A percentile compares a stretch with the other conserved stretches of the same genome.
Conservation (phyloP, 35 echinoderm and acorn worm genomes). For the Lytechinus pictus region DNA sequence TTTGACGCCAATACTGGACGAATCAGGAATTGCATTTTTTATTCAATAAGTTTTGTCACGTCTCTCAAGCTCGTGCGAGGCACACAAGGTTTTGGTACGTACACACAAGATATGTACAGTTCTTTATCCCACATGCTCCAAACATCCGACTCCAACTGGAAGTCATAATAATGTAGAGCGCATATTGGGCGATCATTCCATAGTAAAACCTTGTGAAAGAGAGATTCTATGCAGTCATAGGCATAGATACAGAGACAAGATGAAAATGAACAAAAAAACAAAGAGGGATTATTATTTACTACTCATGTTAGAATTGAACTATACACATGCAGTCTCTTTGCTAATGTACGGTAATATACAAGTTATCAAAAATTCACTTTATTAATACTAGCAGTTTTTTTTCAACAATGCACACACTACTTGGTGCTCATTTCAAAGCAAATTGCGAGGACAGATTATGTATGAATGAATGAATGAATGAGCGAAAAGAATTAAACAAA, state of each 20-base stretch:
- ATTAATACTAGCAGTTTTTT: background rate
- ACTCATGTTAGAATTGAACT: background rate
- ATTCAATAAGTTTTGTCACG: constrained; percentile 48
- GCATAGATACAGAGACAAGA: constrained; percentile 21
- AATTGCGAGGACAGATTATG: constrained; percentile 2
- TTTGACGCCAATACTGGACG: constrained; percentile 54
- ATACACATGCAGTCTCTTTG: constrained; percentile 39
- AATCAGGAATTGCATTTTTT: constrained; percentile 58
- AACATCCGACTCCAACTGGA: background rate
- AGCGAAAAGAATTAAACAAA: background rate
- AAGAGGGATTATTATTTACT: background rate
- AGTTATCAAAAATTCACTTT: background rate
- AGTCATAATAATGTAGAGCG: constrained; percentile 44
- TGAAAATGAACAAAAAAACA: background rate
- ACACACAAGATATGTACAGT: constrained; percentile 52
- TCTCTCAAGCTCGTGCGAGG: constrained; percentile 43
- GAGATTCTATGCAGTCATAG: background rate
- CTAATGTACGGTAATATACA: constrained; percentile 34
- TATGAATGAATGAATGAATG: background rate
- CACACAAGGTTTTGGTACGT: constrained; percentile 53
- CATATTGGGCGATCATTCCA: constrained; percentile 36
- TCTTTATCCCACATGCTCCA: constrained; percentile 5
- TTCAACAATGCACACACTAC: background rate
- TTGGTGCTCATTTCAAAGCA: background rate
- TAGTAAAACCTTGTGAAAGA: constrained; percentile 45